Conservation (phyloP, 2,888 invertebrate genomes). For the Cryptocephalus moraei region DNA sequence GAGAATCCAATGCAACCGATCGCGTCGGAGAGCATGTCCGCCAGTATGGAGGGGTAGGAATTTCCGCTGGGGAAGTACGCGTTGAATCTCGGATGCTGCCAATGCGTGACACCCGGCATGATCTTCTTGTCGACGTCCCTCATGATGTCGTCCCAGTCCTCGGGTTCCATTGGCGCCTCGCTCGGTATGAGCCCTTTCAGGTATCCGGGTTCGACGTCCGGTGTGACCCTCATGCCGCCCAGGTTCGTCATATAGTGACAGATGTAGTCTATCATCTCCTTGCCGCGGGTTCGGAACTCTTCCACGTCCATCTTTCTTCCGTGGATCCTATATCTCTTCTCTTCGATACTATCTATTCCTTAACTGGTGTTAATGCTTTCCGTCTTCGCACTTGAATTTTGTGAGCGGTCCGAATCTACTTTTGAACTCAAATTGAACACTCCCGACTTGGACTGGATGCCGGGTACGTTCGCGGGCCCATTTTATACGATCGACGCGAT, state of each 20-base stretch:
- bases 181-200: slow-evolving; percentile 65
- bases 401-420: too few relatives aligned
- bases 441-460: too few relatives aligned
- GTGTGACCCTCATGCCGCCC: slow-evolving; percentile 72
- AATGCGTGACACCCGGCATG: slow-evolving; percentile 94
- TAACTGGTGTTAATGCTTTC: too few relatives aligned
- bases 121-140: slow-evolving; percentile 81
- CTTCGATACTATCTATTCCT: too few relatives aligned
- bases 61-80: slow-evolving; percentile 99
- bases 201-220: slow-evolving; percentile 87
- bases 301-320: slow-evolving; percentile 64
- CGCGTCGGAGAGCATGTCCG: slow-evolving; percentile 93
- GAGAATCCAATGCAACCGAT: slow-evolving; percentile 98
- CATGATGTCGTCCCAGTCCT: slow-evolving; percentile 84
- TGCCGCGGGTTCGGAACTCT: slow-evolving; percentile 77
- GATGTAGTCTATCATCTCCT: slow-evolving; percentile 94
- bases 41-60: slow-evolving; percentile 92
- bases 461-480: too few relatives aligned
- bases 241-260: slow-evolving; percentile 80
- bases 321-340: too few relatives aligned
- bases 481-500: too few relatives aligned
- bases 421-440: too few relatives aligned
- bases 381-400: too few relatives aligned
- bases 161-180: slow-evolving; percentile 72
- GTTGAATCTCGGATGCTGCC: slow-evolving; percentile 98